Base-by-base conservation (phyloP, 37 sponge, comb jelly and placozoan genomes). In the Aplysina aerophoba region DNA sequence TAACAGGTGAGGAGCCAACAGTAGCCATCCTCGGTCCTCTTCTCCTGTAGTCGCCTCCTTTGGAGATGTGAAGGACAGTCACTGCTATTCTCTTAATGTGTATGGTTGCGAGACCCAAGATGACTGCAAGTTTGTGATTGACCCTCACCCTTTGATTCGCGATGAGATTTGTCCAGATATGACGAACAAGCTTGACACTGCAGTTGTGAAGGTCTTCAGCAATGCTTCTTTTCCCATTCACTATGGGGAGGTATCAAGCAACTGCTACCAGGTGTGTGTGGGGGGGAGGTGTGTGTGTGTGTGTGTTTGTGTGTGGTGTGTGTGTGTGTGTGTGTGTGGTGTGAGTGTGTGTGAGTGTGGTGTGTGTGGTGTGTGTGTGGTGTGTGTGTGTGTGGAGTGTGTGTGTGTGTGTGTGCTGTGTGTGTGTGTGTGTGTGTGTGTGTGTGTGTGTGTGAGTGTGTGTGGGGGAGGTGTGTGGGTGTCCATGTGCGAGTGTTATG, bases 251-350 rank as follows among this genome's bases (percentile, higher is more conserved):
- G 30, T 83, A 38, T 83, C 83, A 1, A 27, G 55, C 16, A 55
- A 83, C 16, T 83, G 83, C 63, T 83, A 83, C 16, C 33, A 83
- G 66, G 83, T 83, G 41, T n/a, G 66, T 38, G 40, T 56, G 59
- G n/a, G n/a, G n/a, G n/a, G n/a, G 50, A 44, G 6, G 50, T 78
- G 79, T 78, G 79, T 78, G 79, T 78, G 79, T 78, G 79, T 39
- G 53, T 78, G 79, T 78, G 35, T 73, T 11, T 73, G 75, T 73
- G 75, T 73, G 35, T 73, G 75, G n/a, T 73, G 75, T 73, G 35
- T 31, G 35, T 78, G 22, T 78, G 53, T 44, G 50, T 44, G 50
- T 44, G 50, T 44, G 50, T 44, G 50, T 8, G 50, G 24, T 69
- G 72, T 69, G 72, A 22, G 72, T 69, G 24, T 69, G 72, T 69